Evolutionary conservation across 2,888 invertebrate genomes (phyloP).

Genomic region (Dicyrtomina minuta): DNA sequence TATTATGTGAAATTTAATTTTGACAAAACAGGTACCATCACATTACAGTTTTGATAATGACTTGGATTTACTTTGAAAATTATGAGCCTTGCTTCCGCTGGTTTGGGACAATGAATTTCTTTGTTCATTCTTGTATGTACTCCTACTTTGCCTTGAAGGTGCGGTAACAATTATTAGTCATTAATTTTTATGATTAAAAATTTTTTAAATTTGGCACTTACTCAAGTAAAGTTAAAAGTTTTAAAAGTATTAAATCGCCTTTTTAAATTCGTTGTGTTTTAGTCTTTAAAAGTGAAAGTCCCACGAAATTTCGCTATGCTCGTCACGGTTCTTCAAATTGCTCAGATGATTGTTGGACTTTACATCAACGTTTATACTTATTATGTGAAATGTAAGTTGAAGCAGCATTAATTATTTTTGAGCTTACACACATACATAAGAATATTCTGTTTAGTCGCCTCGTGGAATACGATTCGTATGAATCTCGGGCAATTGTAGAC

Average conservation of each 20-base stretch:
- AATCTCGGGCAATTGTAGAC: too few species aligned
- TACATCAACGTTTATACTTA: conserved; percentile 49
- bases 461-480: too few species aligned
- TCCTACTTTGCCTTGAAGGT: conserved; percentile 43
- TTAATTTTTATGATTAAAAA: background rate
- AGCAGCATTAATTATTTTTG: background rate
- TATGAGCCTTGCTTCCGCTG: conserved; percentile 47
- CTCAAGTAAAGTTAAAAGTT: background rate
- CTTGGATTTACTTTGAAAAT: conserved; percentile 47
- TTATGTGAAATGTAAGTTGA: conserved; percentile 44
- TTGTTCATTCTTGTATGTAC: conserved; percentile 48
- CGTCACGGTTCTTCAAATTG: conserved; percentile 48
- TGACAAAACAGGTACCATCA: conserved; percentile 52
- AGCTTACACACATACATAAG: background rate
- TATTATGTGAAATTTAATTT: too few species aligned
- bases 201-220: background rate
- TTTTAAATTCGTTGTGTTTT: background rate
- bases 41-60: conserved; percentile 45
- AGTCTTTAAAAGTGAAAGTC: conserved; percentile 46
- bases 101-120: conserved; percentile 49
- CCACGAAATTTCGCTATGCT: conserved; percentile 49
- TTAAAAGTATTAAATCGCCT: background rate
- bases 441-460: too few species aligned
- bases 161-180: conserved; percentile 2
- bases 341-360: conserved; percentile 51